A percentile compares a stretch with the other conserved stretches of the same genome.
phyloP scores from a whole-genome alignment of 2,888 invertebrate species.

The Adineta ricciae region DNA sequence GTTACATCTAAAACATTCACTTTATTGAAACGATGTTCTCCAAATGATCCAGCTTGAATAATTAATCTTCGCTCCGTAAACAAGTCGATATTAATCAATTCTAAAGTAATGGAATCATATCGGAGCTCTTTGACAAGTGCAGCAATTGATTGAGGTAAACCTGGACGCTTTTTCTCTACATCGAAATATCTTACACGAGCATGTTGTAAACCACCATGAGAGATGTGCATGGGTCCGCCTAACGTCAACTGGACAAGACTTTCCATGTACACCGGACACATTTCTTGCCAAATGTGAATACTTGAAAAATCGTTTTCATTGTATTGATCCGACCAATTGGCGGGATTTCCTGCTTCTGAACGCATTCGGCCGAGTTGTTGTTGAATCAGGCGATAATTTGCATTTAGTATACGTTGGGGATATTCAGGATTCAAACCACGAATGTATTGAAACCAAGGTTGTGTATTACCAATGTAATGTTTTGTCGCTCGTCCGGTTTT shows the following conservation, averaged over 20 bases:
- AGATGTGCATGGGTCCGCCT: background rate
- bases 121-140: background rate
- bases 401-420: background rate
- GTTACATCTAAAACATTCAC: background rate
- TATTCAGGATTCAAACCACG: background rate
- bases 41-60: background rate
- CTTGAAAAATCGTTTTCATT: background rate
- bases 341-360: background rate
- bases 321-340: background rate
- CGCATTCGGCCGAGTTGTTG: background rate
- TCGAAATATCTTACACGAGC: background rate
- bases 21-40: background rate
- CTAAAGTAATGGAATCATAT: background rate
- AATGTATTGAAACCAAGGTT: background rate
- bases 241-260: background rate
- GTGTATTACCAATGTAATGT: background rate
- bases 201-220: background rate
- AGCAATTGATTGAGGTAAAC: background rate
- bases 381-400: background rate
- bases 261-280: background rate
- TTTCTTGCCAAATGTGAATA: background rate
- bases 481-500: background rate
- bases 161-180: background rate
- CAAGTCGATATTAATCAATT: background rate
- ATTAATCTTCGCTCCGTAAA: background rate